Evolutionary conservation across 2,888 invertebrate species (phyloP).

Genomic region (Amitus sp.): DNA sequence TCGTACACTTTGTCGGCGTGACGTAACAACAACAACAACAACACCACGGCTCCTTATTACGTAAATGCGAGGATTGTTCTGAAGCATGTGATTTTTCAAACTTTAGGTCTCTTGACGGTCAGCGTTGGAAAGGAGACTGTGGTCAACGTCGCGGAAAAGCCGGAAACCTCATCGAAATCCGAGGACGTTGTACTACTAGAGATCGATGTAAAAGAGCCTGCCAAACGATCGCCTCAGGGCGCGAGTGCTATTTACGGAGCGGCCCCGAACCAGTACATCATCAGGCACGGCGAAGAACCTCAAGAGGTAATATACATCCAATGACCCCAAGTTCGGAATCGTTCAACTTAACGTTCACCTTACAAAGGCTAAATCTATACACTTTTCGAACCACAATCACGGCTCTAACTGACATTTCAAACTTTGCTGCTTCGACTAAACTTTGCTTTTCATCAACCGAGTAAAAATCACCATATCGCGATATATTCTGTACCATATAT

Average conservation of each 20-base stretch:
- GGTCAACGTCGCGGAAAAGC: slow-evolving; percentile 45
- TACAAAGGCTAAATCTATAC: too few species aligned
- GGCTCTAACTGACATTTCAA: too few species aligned
- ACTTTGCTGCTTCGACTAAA: too few species aligned
- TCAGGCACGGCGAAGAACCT: slow-evolving; percentile 57
- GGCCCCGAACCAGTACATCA: slow-evolving; percentile 56
- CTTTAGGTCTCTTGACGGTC: slow-evolving; percentile 57
- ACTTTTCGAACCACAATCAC: too few species aligned
- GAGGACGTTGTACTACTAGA: slow-evolving; percentile 59
- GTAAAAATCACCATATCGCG: too few species aligned
- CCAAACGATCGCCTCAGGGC: slow-evolving; percentile 57
- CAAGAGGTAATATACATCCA: slow-evolving; percentile 54
- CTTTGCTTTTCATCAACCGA: too few species aligned
- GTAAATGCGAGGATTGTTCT: not conserved
- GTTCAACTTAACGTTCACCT: too few species aligned
- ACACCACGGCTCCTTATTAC: too few species aligned
- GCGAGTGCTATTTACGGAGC: slow-evolving; percentile 55
- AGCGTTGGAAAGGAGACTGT: slow-evolving; percentile 53
- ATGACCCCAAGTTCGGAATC: too few species aligned
- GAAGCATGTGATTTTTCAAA: slow-evolving; percentile 3
- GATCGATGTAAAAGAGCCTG: slow-evolving; percentile 60
- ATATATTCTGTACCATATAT: too few species aligned
- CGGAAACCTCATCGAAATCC: slow-evolving; percentile 42
- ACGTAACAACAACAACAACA: too few species aligned
- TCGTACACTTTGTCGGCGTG: too few species aligned